Percentiles rank a stretch among this genome's conserved stretches.
phyloP scores from a whole-genome alignment of 2,113 vertebrate species.

The Anoura caudifer region DNA sequence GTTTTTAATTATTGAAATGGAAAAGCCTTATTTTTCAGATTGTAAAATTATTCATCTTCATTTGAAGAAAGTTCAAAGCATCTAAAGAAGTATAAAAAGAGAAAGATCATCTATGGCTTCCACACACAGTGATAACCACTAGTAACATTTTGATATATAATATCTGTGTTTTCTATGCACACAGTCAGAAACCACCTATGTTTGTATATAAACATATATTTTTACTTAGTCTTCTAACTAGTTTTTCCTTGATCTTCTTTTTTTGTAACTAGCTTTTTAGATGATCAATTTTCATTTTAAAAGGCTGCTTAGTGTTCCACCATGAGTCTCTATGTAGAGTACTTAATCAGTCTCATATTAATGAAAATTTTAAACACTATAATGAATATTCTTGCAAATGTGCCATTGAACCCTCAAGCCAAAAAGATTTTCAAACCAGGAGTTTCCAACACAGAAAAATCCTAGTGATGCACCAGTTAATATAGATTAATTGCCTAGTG shows the following conservation, averaged over 20 bases:
- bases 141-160: not conserved
- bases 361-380: not conserved
- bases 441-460: not conserved
- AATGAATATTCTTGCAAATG: not conserved
- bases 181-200: not conserved
- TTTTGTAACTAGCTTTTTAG: not conserved
- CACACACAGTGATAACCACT: not conserved
- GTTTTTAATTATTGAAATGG: not conserved
- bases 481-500: not conserved
- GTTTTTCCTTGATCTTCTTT: not conserved
- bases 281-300: not conserved
- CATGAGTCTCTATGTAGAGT: not conserved
- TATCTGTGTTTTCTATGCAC: not conserved
- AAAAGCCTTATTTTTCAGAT: not conserved
- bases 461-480: not conserved
- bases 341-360: not conserved
- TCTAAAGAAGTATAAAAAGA: not conserved
- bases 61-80: conserved; percentile 16
- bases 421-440: not conserved
- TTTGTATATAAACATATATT: not conserved
- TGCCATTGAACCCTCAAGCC: not conserved
- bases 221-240: not conserved
- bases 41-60: not conserved
- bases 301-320: not conserved
- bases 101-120: not conserved